phyloP scores from a whole-genome alignment of 2,797 vertebrate genomes.

The Chelon auratus region DNA sequence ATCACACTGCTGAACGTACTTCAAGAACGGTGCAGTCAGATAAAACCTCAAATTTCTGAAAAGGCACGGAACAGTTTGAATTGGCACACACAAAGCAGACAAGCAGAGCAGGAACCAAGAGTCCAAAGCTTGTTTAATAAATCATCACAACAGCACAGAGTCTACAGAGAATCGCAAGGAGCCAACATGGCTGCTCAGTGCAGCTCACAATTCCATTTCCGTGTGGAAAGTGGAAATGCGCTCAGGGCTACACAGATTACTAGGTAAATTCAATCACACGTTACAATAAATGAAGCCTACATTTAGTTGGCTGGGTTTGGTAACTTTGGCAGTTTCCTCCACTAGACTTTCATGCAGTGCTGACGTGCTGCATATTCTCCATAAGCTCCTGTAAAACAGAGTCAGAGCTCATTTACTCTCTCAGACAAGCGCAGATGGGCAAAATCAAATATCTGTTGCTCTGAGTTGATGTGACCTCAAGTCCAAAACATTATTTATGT shows the following conservation, averaged over 20 bases:
- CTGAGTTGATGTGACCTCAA: slow-evolving; percentile 1
- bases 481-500: slow-evolving; percentile 19
- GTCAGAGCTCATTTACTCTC: not conserved
- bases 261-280: not conserved
- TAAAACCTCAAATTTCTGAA: not conserved
- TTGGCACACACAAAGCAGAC: not conserved
- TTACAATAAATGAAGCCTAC: not conserved
- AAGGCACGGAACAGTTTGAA: not conserved
- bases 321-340: no score
- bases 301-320: not conserved
- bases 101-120: slow-evolving; percentile 14
- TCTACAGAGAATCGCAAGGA: slow-evolving; percentile 24
- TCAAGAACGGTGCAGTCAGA: not conserved
- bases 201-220: slow-evolving; percentile 18
- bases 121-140: slow-evolving; percentile 40
- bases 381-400: not conserved
- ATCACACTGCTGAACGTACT: not conserved
- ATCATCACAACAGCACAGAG: slow-evolving; percentile 36
- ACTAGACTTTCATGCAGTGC: no score
- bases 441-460: not conserved
- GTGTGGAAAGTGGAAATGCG: slow-evolving; percentile 8
- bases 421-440: not conserved
- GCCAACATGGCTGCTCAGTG: slow-evolving; percentile 15
- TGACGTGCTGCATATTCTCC: not conserved
- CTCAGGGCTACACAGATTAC: not conserved